A percentile compares a stretch with the other conserved stretches of the same genome.
Evolutionary conservation across 2,113 vertebrate species (phyloP).

Genomic region (Eupsittula cactorum): DNA sequence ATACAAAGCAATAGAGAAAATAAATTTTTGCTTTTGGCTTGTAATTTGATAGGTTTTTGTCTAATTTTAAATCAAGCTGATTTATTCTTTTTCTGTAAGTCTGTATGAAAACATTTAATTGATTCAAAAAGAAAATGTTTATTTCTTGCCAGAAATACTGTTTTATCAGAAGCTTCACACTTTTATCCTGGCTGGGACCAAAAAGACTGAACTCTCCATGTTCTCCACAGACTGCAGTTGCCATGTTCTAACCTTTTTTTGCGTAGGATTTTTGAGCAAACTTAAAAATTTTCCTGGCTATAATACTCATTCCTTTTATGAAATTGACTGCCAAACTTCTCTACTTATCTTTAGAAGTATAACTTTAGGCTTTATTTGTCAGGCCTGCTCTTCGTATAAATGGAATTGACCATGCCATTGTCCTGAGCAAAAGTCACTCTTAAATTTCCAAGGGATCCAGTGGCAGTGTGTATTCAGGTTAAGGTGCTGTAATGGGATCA

Average conservation of each 20-base stretch:
- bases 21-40: neutral
- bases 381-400: neutral
- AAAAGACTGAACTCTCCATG: neutral
- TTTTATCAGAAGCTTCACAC: neutral
- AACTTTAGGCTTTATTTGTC: neutral
- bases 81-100: neutral
- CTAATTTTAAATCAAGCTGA: neutral
- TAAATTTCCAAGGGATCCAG: neutral
- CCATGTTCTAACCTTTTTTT: neutral
- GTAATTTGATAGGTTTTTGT: neutral
- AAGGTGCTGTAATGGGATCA: neutral
- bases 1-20: neutral
- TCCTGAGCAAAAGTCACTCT: neutral
- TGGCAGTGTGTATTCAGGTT: neutral
- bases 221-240: neutral
- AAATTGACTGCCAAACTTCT: neutral
- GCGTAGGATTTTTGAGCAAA: neutral
- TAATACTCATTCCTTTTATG: neutral
- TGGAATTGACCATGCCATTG: neutral
- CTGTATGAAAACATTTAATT: neutral
- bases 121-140: neutral
- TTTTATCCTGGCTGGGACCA: neutral
- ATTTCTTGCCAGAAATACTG: neutral
- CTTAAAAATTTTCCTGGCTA: neutral
- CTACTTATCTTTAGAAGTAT: neutral